These are phyloP conservation scores for Tychaedon coryphoeus DNA, from an alignment of 2,113 vertebrate genomes.

Conservation along the genomic window DNA sequence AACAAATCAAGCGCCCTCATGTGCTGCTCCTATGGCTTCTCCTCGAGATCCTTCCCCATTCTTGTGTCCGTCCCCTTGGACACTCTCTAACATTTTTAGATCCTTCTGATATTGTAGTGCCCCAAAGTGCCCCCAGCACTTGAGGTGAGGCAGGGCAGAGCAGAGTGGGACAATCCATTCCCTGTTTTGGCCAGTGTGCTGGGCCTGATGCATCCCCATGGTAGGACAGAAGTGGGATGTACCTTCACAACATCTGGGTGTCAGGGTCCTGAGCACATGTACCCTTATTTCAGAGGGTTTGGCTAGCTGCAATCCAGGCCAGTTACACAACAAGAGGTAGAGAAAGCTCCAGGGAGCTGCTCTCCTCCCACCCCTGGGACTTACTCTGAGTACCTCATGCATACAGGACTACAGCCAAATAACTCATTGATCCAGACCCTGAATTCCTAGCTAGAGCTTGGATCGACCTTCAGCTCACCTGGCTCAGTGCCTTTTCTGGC, in stretches of 20 bases:
- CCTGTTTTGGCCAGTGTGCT: not conserved
- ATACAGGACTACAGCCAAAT: not conserved
- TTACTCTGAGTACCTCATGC: not conserved
- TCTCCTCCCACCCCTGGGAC: not conserved
- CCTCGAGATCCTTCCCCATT: not conserved
- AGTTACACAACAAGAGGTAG: not conserved
- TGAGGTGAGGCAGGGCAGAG: not conserved
- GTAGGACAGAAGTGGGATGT: not conserved
- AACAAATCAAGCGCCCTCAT: not conserved
- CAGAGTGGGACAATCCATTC: not conserved
- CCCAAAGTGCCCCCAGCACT: not conserved
- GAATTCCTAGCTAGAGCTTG: not conserved
- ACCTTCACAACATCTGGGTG: not conserved
- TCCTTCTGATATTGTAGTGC: not conserved
- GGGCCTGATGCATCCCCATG: fast-evolving
- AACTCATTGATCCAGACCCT: not conserved
- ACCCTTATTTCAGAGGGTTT: not conserved
- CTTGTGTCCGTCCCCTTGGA: fast-evolving
- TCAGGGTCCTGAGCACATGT: not conserved
- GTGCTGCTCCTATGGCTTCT: not conserved
- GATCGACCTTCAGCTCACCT: not conserved
- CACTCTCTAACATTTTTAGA: not conserved
- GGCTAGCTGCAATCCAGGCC: not conserved
- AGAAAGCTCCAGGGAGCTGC: not conserved
- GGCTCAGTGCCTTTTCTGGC: not conserved